These are phyloP conservation scores for Tyria jacobaeae DNA, from an alignment of 2,888 invertebrate species.

Conservation along the genomic window DNA sequence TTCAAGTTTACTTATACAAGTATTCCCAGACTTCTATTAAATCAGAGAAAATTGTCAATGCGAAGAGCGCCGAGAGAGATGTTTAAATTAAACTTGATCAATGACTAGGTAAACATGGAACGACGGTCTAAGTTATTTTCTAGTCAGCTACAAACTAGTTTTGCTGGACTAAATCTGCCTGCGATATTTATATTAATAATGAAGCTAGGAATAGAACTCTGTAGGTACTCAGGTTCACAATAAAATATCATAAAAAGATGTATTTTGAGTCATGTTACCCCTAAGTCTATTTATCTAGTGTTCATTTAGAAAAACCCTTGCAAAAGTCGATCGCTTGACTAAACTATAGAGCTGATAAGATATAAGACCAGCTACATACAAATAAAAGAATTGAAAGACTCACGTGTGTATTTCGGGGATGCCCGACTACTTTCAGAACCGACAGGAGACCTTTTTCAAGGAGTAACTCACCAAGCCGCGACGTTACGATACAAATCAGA, in stretches of 20 bases:
- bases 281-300: neutral
- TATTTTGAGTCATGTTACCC: neutral
- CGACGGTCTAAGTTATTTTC: neutral
- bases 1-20: neutral
- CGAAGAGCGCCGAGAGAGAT: neutral
- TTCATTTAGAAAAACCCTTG: neutral
- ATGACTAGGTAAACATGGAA: neutral
- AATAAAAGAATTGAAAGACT: too few relatives aligned
- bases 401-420: too few relatives aligned
- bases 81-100: slow-evolving; percentile 1
- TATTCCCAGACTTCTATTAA: neutral
- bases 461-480: too few relatives aligned
- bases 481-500: too few relatives aligned
- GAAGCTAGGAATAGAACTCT: slow-evolving; percentile 3
- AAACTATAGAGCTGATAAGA: too few relatives aligned
- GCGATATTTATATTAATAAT: neutral
- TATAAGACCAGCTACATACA: too few relatives aligned
- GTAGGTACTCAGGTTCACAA: neutral
- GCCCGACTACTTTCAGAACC: too few relatives aligned
- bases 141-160: slow-evolving; percentile 6
- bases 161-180: slow-evolving; percentile 1
- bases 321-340: too few relatives aligned
- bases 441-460: too few relatives aligned
- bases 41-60: neutral
- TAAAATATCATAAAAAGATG: neutral